Evolutionary conservation across 2,113 vertebrate species (phyloP).

Genomic region (Eidolon helvum): DNA sequence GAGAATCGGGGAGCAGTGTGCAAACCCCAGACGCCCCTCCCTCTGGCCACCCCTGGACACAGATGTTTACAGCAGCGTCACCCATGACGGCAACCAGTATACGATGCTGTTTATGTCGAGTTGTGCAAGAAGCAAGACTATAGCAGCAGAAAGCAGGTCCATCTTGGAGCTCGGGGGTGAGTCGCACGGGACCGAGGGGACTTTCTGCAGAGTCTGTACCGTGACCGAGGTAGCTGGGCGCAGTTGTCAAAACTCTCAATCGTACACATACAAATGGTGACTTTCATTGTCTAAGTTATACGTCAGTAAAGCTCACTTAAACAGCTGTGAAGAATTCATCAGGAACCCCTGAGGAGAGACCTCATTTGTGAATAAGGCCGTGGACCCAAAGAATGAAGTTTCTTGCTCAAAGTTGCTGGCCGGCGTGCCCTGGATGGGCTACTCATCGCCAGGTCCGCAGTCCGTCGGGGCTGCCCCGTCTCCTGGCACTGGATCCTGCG

Average conservation of each 20-base stretch:
- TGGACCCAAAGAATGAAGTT: background rate
- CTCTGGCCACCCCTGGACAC: no score
- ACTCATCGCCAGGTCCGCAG: background rate
- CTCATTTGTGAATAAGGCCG: background rate
- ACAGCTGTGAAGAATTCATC: background rate
- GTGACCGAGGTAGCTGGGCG: background rate
- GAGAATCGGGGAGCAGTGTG: background rate
- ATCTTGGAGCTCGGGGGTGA: background rate
- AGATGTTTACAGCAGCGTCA: background rate
- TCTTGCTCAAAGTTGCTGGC: background rate
- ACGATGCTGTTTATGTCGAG: background rate
- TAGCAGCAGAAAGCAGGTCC: background rate
- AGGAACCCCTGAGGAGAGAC: background rate
- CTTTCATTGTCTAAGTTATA: background rate
- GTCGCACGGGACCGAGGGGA: background rate
- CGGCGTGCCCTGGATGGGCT: background rate
- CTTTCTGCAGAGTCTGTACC: background rate
- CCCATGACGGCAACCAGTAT: background rate
- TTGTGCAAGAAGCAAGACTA: background rate
- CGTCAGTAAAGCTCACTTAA: background rate
- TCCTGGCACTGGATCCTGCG: background rate
- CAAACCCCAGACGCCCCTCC: no score
- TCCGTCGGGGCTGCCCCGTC: background rate
- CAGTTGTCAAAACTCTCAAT: background rate
- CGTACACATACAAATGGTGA: background rate